Evolutionary conservation across 2,113 vertebrate species (phyloP).

Genomic region (Ammodytes marinus): DNA sequence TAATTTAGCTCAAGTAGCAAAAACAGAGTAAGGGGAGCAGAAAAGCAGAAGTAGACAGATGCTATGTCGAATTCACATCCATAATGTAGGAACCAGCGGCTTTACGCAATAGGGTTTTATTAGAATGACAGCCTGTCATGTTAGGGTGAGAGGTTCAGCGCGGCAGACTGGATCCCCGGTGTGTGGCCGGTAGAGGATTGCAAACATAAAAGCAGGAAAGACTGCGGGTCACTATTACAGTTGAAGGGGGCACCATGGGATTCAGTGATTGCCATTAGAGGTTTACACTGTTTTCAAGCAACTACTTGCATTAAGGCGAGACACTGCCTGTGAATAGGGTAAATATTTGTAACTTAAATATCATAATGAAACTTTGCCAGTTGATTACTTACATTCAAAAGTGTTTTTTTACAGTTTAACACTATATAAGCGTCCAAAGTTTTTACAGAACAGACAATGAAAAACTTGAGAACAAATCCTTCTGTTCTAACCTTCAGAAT

Average conservation of each 20-base stretch:
- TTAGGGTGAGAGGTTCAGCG: constrained; percentile 55
- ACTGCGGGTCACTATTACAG: constrained; percentile 19
- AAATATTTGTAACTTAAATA: no score
- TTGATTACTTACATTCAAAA: no score
- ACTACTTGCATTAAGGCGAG: background rate
- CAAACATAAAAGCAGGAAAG: constrained; percentile 45
- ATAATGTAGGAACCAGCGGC: constrained; percentile 71
- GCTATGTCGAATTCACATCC: constrained; percentile 66
- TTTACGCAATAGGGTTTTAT: constrained; percentile 61
- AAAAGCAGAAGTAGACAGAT: constrained; percentile 59
- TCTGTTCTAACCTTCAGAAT: no score
- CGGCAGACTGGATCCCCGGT: constrained; percentile 24
- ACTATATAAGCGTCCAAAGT: no score
- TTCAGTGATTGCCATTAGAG: constrained; percentile 17
- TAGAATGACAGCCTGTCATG: constrained; percentile 71
- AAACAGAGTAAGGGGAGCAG: constrained; percentile 26
- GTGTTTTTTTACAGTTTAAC: no score
- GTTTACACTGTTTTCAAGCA: constrained; percentile 22
- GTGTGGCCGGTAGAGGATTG: constrained; percentile 21
- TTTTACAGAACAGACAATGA: no score
- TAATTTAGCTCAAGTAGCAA: constrained; percentile 52
- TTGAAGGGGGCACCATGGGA: background rate
- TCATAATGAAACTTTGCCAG: no score
- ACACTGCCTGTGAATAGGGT: no score
- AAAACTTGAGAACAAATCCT: no score